A percentile compares a stretch with the other conserved stretches of the same genome.
phyloP scores from a whole-genome alignment of 2,113 vertebrate species.

The Sturnus vulgaris region DNA sequence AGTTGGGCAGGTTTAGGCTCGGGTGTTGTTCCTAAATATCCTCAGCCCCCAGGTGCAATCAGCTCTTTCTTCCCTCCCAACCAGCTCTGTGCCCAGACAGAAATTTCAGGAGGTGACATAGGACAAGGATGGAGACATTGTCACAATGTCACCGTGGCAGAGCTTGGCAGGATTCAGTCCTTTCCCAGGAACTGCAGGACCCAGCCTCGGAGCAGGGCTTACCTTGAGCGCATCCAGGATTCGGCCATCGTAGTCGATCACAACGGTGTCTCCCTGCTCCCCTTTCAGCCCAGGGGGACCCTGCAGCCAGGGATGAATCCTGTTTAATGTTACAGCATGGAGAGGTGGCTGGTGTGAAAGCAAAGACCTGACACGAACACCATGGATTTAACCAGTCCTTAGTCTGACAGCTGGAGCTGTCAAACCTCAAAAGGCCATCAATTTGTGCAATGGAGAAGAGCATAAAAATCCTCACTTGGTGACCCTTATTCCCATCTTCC shows the following conservation, averaged over 20 bases:
- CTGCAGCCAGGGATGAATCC: constrained; percentile 10
- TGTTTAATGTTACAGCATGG: neutral
- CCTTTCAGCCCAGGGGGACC: constrained; percentile 77
- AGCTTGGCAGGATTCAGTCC: neutral
- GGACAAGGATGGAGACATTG: neutral
- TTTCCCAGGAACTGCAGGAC: neutral
- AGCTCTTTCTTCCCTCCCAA: neutral
- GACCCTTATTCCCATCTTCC: neutral
- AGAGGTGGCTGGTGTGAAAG: neutral
- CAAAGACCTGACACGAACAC: neutral
- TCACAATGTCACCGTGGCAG: accelerated
- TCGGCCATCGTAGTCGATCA: constrained; percentile 88
- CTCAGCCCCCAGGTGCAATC: neutral
- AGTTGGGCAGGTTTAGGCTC: neutral
- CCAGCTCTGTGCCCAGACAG: neutral
- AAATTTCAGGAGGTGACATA: neutral
- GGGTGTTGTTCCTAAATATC: accelerated
- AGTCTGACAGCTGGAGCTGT: neutral
- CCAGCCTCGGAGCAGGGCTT: neutral
- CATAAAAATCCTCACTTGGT: neutral
- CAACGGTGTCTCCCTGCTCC: constrained; percentile 80
- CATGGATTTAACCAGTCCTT: neutral
- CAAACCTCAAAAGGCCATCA: neutral
- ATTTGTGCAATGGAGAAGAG: neutral
- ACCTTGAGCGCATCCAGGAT: constrained; percentile 91